These are phyloP conservation scores for Drosophila pallidifrons DNA, from an alignment of 1,140 invertebrate genomes.

Conservation along the genomic window DNA sequence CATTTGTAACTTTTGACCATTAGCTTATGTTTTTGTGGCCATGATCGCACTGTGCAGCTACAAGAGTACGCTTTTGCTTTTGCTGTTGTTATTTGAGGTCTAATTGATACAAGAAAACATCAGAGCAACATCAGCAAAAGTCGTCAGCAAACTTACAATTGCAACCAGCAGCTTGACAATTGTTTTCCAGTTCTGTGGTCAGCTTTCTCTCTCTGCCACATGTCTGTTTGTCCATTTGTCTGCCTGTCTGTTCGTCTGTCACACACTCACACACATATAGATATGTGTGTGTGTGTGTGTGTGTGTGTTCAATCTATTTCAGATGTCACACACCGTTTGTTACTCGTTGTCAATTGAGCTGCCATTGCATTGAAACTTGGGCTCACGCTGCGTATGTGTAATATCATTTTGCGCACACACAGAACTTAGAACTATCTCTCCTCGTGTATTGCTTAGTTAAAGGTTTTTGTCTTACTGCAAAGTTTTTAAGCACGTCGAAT, in stretches of 20 bases:
- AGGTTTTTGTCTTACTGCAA: slow-evolving; percentile 64
- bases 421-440: not conserved
- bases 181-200: slow-evolving; percentile 78
- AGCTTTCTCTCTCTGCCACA: slow-evolving; percentile 21
- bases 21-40: slow-evolving; percentile 76
- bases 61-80: slow-evolving; percentile 53
- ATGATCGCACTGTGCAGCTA: slow-evolving; percentile 42
- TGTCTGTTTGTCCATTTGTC: slow-evolving; percentile 20
- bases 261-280: slow-evolving; percentile 14
- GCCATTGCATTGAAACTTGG: slow-evolving; percentile 32
- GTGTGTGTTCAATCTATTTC: slow-evolving; percentile 69
- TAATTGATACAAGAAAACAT: slow-evolving; percentile 71
- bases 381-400: slow-evolving; percentile 68
- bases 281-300: not conserved
- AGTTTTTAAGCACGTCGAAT: slow-evolving; percentile 75
- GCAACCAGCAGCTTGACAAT: slow-evolving; percentile 76
- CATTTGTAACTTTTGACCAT: slow-evolving; percentile 76
- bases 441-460: slow-evolving; percentile 59
- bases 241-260: slow-evolving; percentile 19
- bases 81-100: slow-evolving; percentile 63
- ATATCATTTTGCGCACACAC: slow-evolving; percentile 45
- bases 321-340: slow-evolving; percentile 53
- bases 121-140: slow-evolving; percentile 42
- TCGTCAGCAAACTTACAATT: slow-evolving; percentile 69
- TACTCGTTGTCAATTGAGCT: slow-evolving; percentile 61